Evolutionary conservation across 2,113 vertebrate genomes (phyloP), one percentile per base, ranked within the genome.

Genomic region (Condylura cristata): DNA sequence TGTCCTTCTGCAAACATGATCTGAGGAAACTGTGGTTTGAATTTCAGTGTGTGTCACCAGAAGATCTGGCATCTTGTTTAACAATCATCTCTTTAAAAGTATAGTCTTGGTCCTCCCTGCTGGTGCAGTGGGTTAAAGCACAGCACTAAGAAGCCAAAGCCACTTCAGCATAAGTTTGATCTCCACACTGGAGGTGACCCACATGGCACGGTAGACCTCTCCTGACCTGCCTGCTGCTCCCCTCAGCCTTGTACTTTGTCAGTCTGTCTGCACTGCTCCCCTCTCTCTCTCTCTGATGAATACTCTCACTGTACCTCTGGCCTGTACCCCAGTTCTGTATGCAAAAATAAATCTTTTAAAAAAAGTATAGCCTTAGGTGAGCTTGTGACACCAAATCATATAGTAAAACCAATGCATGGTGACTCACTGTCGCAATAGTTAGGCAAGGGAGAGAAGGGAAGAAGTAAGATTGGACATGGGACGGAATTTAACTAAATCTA

Each of bases 21-120:
- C 95, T 79, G 58, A 95, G 96, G 85, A 92, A 94, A 93, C 95
- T n/a, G 20, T 86, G 75, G 56, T 95, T 90, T 98, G 97, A 98
- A 93, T 98, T 97, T 98, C 76, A 90, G 97, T 90, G 86, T 97
- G 97, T 80, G 95, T 97, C 92, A 72, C 89, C 95, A 94, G 75
- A 84, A 78, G 56, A 91, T 5, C 0, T 93, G 93, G 95, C 96
- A 80, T 96, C 98, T 97, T 97, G 94, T 89, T 97, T 97, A 92
- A 97, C 93, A 96, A 96, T 91, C 94, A 97, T 97, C 90, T 96
- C 95, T 97, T 96, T 92, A 89, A 96, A 97, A 98, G 97, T 94
- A 94, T 78, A 97, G 72, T 60, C 95, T 97, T 97, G 97, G 92
- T n/a, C n/a, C n/a, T n/a, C n/a, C n/a, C n/a, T n/a, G n/a, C n/a